phyloP scores from a whole-genome alignment of 2,113 vertebrate species.

The Lepidothrix coronata region DNA sequence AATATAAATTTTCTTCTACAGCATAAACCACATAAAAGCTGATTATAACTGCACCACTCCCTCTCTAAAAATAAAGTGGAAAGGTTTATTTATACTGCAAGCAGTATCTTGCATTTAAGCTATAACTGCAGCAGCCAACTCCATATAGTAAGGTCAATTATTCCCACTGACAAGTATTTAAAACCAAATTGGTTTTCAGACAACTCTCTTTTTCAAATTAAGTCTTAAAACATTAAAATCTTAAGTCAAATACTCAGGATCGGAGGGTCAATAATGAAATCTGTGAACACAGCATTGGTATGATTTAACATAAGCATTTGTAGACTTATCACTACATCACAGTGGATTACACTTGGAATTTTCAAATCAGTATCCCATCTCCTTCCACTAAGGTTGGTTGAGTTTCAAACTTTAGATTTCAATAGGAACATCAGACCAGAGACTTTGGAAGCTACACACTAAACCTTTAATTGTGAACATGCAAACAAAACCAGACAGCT shows the following conservation, averaged over 20 bases:
- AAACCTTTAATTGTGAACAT: neutral
- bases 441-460: neutral
- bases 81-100: constrained; percentile 64
- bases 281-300: neutral
- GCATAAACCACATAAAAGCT: constrained; percentile 50
- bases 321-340: neutral
- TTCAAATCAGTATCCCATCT: neutral
- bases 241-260: neutral
- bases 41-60: constrained; percentile 45
- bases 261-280: neutral
- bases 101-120: constrained; percentile 8
- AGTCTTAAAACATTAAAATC: neutral
- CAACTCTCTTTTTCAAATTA: neutral
- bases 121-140: neutral
- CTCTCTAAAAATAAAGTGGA: constrained; percentile 61
- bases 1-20: constrained; percentile 9
- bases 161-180: neutral
- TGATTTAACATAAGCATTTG: neutral
- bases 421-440: neutral
- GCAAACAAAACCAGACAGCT: neutral
- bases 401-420: neutral
- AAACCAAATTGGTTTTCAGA: neutral
- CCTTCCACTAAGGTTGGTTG: neutral
- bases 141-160: neutral
- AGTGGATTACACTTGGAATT: neutral